Percentiles rank a stretch among this genome's conserved stretches.
Conservation (phyloP, 2,113 vertebrate species). For the Oxyura jamaicensis region DNA sequence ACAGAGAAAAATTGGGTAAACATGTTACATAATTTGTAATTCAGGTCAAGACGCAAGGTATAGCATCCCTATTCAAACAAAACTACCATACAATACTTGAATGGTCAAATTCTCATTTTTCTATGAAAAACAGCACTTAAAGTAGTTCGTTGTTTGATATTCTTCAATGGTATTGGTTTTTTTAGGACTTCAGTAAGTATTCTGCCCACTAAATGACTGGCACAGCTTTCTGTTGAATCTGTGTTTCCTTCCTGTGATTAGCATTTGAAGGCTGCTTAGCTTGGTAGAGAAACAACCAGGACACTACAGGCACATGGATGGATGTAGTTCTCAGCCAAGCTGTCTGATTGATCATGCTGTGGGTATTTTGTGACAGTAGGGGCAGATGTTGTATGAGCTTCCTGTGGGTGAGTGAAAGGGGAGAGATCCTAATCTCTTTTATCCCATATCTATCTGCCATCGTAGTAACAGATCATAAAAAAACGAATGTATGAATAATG, state of each 20-base stretch:
- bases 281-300: accelerated
- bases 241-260: background rate
- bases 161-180: background rate
- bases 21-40: background rate
- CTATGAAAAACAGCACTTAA: background rate
- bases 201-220: background rate
- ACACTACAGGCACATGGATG: background rate
- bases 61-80: background rate
- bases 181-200: accelerated
- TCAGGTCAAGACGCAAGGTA: background rate
- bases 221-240: background rate
- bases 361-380: background rate
- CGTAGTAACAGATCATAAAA: background rate
- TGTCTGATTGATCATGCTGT: background rate
- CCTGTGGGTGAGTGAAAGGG: background rate
- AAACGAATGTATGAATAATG: background rate
- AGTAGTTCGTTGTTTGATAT: background rate
- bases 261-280: background rate
- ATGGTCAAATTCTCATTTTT: background rate
- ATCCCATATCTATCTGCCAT: background rate
- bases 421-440: background rate
- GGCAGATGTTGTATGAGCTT: background rate
- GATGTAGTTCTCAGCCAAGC: background rate
- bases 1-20: background rate
- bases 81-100: background rate